Base-by-base conservation (phyloP, 2,888 invertebrate species). In the Ichneumoninae sp. region DNA sequence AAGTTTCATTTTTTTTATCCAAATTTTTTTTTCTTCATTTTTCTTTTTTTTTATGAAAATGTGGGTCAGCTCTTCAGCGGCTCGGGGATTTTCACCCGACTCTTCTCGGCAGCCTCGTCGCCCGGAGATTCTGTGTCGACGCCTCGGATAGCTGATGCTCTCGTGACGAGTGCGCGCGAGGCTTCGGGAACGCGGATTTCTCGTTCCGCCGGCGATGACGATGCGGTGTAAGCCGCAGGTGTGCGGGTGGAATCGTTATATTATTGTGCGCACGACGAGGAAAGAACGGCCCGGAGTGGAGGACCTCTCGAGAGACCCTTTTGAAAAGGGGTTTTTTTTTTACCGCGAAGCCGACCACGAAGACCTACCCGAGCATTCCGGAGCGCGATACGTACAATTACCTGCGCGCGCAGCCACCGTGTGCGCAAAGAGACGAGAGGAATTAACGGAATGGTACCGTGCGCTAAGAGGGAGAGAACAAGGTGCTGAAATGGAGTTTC, bases 171-270 rank as follows among this genome's bases (percentile, higher is more conserved):
- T 22, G 57, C 16, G 63, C 4, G 6, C 22, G 22, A 30, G 1
- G 26, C 26, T 60, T 30, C 10, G 8, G 16, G 60, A 3, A 26
- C 10, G 16, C 3, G 26, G 30, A 33, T 76, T 69, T 84, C 81
- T 30, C 68, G 57, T 68, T 50, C 52, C 63, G 30, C 22, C 73
- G 54, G 19, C 30, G 80, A 65, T 47, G 63, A 75, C 44, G 47
- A 13, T 5, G 1, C 73, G 52, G 33, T 60, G 77, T 70, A 74
- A 74, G 47, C 83, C 71, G 52, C 91, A 92, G 91, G 91, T 92
- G 91, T 87, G 91, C 89, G 90, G 91, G 90, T 90, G 91, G 89
- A 91, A 90, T 90, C 88, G 90, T 91, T 90, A 91, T 91, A 90
- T 89, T 91, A 89, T 57, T 57, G 87, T 87, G 82, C 85, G n/a